These are phyloP conservation scores for Megalurothrips usitatus DNA, from an alignment of 2,888 invertebrate genomes.

Conservation along the genomic window DNA sequence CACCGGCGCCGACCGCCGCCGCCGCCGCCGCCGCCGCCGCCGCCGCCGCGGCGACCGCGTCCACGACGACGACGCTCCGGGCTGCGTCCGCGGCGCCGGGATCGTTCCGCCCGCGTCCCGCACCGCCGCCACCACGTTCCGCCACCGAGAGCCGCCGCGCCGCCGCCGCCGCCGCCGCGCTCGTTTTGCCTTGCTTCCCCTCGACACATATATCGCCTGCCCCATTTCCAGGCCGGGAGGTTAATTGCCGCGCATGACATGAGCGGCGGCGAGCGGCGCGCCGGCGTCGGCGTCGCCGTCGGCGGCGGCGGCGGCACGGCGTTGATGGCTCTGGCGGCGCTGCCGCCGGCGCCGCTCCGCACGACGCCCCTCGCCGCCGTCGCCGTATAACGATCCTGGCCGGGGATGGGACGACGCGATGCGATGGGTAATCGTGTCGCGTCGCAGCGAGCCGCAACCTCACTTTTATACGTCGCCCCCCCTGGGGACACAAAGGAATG, in stretches of 20 bases:
- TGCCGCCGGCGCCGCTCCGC: too few species aligned
- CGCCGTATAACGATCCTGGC: too few species aligned
- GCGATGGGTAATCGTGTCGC: too few species aligned
- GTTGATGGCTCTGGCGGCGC: too few species aligned
- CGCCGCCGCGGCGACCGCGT: background rate
- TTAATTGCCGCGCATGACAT: constrained; percentile 6
- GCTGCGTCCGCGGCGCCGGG: background rate
- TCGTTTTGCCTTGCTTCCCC: background rate
- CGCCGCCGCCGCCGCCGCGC: background rate
- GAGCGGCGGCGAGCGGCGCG: background rate
- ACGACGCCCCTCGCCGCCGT: too few species aligned
- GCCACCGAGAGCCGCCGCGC: background rate
- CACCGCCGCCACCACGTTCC: background rate
- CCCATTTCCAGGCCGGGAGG: background rate
- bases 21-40: background rate
- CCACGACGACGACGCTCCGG: background rate
- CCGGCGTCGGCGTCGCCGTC: too few species aligned
- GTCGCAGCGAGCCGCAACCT: too few species aligned
- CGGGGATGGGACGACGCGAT: too few species aligned
- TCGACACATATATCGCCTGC: background rate
- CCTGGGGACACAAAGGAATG: too few species aligned
- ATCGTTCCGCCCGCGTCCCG: background rate
- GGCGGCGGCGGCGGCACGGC: background rate
- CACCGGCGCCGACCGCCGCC: background rate
- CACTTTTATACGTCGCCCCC: too few species aligned